Percentiles rank a stretch among this genome's conserved stretches.
These are phyloP conservation scores for Oscheius sp. DNA, from an alignment of 2,888 invertebrate genomes.

Conservation along the genomic window DNA sequence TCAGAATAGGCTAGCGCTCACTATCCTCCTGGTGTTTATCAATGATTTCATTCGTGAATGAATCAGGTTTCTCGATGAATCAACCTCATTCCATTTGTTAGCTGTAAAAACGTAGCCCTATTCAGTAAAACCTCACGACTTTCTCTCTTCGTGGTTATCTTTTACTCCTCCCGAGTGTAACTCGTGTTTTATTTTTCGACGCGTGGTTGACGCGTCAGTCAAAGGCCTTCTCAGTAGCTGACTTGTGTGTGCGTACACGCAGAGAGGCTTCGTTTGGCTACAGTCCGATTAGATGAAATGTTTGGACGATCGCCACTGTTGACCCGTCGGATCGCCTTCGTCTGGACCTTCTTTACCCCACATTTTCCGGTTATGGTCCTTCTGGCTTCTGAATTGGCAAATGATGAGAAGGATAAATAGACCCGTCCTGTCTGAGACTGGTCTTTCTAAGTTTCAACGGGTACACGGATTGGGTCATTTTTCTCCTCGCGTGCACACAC, in stretches of 20 bases:
- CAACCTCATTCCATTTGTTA: too few species aligned
- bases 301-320: slow-evolving; percentile 29
- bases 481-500: background rate
- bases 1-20: too few species aligned
- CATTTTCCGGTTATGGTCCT: slow-evolving; percentile 27
- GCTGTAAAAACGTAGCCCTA: too few species aligned
- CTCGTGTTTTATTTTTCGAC: background rate
- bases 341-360: slow-evolving; percentile 24
- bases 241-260: slow-evolving; percentile 29
- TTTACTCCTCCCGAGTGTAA: too few species aligned
- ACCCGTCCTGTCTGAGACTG: background rate
- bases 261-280: slow-evolving; percentile 22
- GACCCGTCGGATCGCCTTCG: slow-evolving; percentile 27
- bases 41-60: too few species aligned
- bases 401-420: slow-evolving; percentile 17
- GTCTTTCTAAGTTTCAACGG: background rate
- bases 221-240: slow-evolving; percentile 28
- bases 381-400: background rate
- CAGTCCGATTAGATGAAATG: slow-evolving; percentile 29
- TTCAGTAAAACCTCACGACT: too few species aligned
- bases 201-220: slow-evolving; percentile 10
- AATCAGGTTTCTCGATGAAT: too few species aligned
- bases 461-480: slow-evolving; percentile 13
- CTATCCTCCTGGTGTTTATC: too few species aligned
- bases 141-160: too few species aligned